A percentile compares a stretch with the other conserved stretches of the same genome.
Conservation (phyloP, 2,113 vertebrate genomes). For the Otus sunia region DNA sequence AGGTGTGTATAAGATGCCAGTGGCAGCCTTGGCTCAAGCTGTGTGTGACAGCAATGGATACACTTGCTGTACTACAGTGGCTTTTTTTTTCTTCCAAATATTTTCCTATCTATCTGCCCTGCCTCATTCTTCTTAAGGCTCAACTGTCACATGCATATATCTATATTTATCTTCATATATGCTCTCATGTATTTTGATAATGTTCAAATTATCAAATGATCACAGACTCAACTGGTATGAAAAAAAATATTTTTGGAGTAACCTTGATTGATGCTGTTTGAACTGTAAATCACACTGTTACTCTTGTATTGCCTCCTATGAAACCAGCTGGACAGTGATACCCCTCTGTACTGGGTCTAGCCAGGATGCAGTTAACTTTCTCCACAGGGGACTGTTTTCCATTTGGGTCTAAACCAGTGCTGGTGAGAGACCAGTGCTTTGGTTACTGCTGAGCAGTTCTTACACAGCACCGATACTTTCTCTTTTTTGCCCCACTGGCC, state of each 20-base stretch:
- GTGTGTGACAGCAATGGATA: neutral
- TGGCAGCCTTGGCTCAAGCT: neutral
- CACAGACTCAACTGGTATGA: neutral
- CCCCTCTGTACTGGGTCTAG: neutral
- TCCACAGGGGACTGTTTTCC: neutral
- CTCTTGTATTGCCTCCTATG: neutral
- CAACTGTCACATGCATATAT: neutral
- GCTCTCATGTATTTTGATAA: neutral
- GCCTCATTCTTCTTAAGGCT: neutral
- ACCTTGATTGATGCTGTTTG: neutral
- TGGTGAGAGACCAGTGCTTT: neutral
- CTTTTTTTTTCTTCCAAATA: neutral
- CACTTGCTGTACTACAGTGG: neutral
- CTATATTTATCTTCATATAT: neutral
- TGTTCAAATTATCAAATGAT: neutral
- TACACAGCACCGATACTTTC: neutral
- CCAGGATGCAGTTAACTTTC: neutral
- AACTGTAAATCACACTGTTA: neutral
- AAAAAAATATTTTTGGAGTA: neutral
- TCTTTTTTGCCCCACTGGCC: neutral
- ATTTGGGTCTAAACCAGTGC: neutral
- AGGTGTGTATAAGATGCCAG: neutral
- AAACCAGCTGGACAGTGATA: neutral
- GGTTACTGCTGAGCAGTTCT: neutral
- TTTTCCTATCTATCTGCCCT: neutral